phyloP scores from a whole-genome alignment of 2,113 vertebrate species.

The Pelecanus crispus region DNA sequence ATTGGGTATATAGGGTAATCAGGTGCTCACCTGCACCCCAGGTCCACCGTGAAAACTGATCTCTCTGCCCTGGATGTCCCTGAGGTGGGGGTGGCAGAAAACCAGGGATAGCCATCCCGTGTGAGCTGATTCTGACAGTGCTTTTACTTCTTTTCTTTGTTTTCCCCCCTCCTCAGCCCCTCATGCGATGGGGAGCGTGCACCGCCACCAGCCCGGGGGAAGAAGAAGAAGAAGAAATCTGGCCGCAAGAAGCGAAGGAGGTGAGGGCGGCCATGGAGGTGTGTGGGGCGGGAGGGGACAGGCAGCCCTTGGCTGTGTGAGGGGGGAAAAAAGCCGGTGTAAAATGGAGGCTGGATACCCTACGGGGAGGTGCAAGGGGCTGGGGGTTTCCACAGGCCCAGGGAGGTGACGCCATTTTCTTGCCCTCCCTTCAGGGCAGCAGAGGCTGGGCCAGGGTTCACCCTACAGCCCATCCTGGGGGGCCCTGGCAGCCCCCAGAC shows the following conservation, averaged over 20 bases:
- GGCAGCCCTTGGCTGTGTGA: accelerated
- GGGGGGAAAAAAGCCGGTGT: accelerated
- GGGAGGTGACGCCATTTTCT: not conserved
- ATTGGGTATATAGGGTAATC: conserved; percentile 13
- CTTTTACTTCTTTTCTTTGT: not conserved
- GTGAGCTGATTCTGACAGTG: not conserved
- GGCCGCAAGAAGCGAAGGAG: conserved; percentile 86
- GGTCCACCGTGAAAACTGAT: not conserved
- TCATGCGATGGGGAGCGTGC: conserved; percentile 69
- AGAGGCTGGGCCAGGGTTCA: not conserved
- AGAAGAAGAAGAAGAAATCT: conserved; percentile 94
- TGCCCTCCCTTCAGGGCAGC: accelerated
- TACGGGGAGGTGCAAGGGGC: not conserved
- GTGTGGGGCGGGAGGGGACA: accelerated
- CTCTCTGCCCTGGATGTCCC: not conserved
- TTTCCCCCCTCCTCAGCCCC: not conserved
- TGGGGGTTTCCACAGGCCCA: not conserved
- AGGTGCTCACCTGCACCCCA: not conserved
- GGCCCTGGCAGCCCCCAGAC: accelerated
- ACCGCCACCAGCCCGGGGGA: conserved; percentile 71
- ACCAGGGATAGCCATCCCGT: accelerated
- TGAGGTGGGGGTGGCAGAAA: accelerated
- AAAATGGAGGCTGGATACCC: not conserved
- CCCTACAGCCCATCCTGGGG: accelerated
- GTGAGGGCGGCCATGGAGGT: not conserved